Conservation (phyloP, 2,888 invertebrate species). For the Dicycla oo region DNA sequence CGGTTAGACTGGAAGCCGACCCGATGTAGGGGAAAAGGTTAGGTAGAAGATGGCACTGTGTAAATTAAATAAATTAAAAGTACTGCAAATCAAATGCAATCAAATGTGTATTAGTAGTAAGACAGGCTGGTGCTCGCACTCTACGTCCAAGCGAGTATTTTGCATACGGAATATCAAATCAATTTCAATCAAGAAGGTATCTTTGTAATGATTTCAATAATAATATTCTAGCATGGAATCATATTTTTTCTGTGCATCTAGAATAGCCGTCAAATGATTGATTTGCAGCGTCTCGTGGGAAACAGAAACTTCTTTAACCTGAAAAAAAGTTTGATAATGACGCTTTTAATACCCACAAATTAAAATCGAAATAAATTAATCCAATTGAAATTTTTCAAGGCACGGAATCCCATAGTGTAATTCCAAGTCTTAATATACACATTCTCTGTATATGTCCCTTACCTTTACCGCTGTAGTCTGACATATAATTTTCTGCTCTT, state of each 20-base stretch:
- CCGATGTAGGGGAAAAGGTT: not conserved
- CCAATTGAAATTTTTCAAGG: not conserved
- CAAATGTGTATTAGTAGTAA: not conserved
- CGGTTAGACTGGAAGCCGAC: not conserved
- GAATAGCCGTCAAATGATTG: slow-evolving; percentile 39
- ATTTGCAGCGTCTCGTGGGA: slow-evolving; percentile 39
- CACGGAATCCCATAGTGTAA: not conserved
- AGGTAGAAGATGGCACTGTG: not conserved
- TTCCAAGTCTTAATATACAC: not conserved
- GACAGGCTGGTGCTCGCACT: too few species aligned
- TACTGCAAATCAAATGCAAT: not conserved
- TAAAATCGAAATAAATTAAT: too few species aligned
- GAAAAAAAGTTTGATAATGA: not conserved
- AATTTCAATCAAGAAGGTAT: too few species aligned
- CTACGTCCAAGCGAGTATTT: too few species aligned
- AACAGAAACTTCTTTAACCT: slow-evolving; percentile 4
- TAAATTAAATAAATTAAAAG: not conserved
- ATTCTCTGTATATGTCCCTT: not conserved
- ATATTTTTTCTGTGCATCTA: slow-evolving; percentile 39
- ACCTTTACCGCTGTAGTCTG: slow-evolving; percentile 17
- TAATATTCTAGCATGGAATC: not conserved
- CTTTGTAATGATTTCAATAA: not conserved
- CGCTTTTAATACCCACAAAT: not conserved
- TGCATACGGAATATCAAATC: too few species aligned
- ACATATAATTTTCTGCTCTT: not conserved